These are phyloP conservation scores for Chrysolina oricalcia DNA, from an alignment of 2,888 invertebrate genomes.

Conservation along the genomic window DNA sequence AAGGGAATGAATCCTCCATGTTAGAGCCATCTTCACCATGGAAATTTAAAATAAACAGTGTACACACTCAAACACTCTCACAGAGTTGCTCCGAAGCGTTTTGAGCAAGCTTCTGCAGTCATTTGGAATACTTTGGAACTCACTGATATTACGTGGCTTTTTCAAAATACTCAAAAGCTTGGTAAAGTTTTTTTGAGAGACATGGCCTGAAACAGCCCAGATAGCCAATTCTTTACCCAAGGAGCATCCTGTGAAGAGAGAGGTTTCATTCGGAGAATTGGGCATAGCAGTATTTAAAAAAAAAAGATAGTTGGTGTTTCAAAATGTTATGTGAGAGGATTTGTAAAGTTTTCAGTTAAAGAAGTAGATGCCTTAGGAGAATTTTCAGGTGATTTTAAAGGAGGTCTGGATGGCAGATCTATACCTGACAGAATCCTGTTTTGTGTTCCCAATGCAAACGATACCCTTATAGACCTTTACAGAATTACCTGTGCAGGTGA, in stretches of 20 bases:
- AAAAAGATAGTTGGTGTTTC: background rate
- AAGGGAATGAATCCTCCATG: too few relatives aligned
- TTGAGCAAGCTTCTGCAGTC: slow-evolving; percentile 12
- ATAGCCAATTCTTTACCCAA: background rate
- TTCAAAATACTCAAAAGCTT: slow-evolving; percentile 9
- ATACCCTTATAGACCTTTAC: background rate
- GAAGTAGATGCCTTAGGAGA: too few relatives aligned
- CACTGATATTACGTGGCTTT: slow-evolving; percentile 6
- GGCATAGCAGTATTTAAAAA: background rate
- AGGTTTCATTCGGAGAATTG: background rate
- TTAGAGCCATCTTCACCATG: background rate
- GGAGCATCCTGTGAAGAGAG: background rate
- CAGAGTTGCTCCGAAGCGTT: background rate
- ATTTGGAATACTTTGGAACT: slow-evolving; percentile 1
- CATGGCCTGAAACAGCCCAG: background rate
- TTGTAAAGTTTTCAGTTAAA: background rate
- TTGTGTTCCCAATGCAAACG: too few relatives aligned
- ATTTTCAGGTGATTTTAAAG: too few relatives aligned
- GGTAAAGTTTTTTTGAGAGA: slow-evolving; percentile 5
- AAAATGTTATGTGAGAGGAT: background rate
- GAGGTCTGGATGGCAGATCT: too few relatives aligned
- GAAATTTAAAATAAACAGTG: background rate
- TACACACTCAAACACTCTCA: background rate
- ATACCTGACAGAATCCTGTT: too few relatives aligned
- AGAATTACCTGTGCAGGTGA: too few relatives aligned